phyloP scores from a whole-genome alignment of 1,140 invertebrate genomes.

The Polyergus mexicanus region DNA sequence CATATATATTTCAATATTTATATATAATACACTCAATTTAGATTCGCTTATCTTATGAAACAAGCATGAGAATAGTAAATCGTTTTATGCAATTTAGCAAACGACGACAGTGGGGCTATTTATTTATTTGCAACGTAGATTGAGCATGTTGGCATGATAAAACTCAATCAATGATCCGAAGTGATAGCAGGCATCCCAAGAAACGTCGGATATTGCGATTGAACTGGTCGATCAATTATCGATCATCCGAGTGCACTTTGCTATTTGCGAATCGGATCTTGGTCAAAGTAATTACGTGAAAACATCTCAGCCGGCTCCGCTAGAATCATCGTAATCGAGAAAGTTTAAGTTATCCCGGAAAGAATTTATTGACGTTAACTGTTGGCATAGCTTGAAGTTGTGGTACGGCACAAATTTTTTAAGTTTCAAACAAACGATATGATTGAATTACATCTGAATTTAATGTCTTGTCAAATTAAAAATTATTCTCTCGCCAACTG shows the following conservation, averaged over 20 bases:
- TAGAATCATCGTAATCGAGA: slow-evolving; percentile 30
- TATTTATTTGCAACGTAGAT: slow-evolving; percentile 49
- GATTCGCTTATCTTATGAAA: background rate
- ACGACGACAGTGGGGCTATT: slow-evolving; percentile 13
- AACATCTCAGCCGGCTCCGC: slow-evolving; percentile 27
- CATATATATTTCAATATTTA: background rate
- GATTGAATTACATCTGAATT: slow-evolving; percentile 7
- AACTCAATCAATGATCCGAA: slow-evolving; percentile 40
- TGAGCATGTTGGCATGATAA: slow-evolving; percentile 36
- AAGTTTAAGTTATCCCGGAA: slow-evolving; percentile 25
- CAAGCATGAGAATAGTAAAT: background rate
- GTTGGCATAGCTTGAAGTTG: slow-evolving; percentile 9
- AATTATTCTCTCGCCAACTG: background rate
- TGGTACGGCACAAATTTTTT: slow-evolving; percentile 11
- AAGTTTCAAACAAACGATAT: background rate
- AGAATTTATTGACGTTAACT: slow-evolving; percentile 25
- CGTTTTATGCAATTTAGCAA: background rate
- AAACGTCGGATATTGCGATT: slow-evolving; percentile 28
- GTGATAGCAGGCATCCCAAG: slow-evolving; percentile 28
- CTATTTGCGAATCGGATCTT: slow-evolving; percentile 50
- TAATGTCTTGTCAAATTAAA: background rate
- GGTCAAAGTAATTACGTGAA: slow-evolving; percentile 46
- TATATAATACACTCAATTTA: background rate
- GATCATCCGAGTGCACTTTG: slow-evolving; percentile 45
- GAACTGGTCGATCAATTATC: slow-evolving; percentile 13